Conservation (phyloP, 1,140 invertebrate species). For the Galleria mellonella region DNA sequence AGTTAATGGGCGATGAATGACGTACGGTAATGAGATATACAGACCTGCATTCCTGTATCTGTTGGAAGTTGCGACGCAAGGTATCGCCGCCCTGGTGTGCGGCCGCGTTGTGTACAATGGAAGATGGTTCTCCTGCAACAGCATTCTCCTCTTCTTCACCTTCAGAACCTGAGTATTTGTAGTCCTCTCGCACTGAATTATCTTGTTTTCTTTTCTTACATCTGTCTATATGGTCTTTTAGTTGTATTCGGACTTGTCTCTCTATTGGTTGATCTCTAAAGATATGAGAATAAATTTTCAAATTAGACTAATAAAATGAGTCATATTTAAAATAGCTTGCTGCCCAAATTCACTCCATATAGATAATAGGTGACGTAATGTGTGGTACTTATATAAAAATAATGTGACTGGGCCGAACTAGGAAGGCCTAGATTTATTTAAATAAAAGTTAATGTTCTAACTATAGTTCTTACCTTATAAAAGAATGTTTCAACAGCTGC, state of each 20-base stretch:
- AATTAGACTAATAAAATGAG: no score
- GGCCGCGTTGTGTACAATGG: conserved; percentile 89
- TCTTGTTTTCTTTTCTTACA: conserved; percentile 96
- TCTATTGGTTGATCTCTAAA: conserved; percentile 95
- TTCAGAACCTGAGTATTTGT: conserved; percentile 89
- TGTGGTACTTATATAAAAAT: not conserved
- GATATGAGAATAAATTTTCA: no score
- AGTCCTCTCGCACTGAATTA: conserved; percentile 86
- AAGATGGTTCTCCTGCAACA: conserved; percentile 90
- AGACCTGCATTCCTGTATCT: conserved; percentile 93
- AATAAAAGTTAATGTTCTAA: conserved; percentile 12
- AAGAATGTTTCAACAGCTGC: conserved; percentile 96
- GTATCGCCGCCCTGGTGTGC: conserved; percentile 86
- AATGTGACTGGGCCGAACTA: no score
- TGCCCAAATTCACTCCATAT: no score
- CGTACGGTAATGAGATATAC: conserved; percentile 19
- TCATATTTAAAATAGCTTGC: no score
- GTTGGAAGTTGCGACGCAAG: conserved; percentile 95
- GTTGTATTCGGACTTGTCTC: conserved; percentile 96
- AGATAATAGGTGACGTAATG: no score
- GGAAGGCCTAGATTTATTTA: no score
- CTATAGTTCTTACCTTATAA: conserved; percentile 87
- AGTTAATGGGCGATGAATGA: conserved; percentile 3
- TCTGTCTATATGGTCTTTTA: conserved; percentile 99
- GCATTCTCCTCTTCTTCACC: conserved; percentile 92